Conservation (phyloP, 2,888 invertebrate species). For the Pollenia griseotomentosa region DNA sequence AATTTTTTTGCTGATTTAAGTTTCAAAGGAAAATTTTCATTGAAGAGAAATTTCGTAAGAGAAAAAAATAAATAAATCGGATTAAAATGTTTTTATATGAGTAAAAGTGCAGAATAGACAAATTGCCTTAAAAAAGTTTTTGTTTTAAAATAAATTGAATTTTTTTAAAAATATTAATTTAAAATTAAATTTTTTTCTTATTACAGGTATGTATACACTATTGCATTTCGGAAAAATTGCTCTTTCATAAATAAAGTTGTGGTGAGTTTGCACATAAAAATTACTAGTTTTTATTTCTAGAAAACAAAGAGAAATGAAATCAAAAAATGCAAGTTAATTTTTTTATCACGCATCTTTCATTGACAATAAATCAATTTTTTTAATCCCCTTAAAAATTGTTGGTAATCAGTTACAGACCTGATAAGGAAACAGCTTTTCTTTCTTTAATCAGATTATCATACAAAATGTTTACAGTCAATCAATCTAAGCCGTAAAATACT, state of each 20-base stretch:
- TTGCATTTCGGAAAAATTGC: background rate
- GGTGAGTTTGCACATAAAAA: background rate
- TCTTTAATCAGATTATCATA: background rate
- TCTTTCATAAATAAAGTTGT: background rate
- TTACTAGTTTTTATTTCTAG: background rate
- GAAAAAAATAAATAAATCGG: background rate
- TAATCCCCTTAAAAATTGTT: background rate
- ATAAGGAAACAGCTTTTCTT: background rate
- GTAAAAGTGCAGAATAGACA: background rate
- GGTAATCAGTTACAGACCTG: background rate
- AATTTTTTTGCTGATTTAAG: background rate
- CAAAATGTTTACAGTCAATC: background rate
- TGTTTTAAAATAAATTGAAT: background rate
- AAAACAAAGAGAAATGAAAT: background rate
- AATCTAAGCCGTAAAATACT: background rate
- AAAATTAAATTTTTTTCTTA: conserved; percentile 4
- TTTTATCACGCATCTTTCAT: too few species aligned
- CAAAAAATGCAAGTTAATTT: background rate
- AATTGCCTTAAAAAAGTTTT: background rate
- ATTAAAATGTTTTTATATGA: too few species aligned
- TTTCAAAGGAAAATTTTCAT: background rate
- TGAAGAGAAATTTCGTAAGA: background rate
- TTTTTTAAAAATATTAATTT: background rate
- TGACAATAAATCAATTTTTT: background rate
- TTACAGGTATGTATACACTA: conserved; percentile 52